Evolutionary conservation across 92 coral and sea anemone genomes (phyloP).

Genomic region (Desmophyllum pertusum): DNA sequence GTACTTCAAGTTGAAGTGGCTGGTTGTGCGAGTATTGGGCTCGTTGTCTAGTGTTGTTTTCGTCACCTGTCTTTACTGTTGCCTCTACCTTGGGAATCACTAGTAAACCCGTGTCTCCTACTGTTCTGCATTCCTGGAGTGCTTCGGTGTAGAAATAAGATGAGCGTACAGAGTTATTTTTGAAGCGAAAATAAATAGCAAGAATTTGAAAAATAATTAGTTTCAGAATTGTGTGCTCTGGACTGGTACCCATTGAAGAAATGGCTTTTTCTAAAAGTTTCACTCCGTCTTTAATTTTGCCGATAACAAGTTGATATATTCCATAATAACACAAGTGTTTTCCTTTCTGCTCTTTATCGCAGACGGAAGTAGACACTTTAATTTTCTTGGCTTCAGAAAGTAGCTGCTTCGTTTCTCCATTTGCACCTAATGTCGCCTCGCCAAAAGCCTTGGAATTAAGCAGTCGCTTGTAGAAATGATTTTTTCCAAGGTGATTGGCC

Average conservation of each 20-base stretch:
- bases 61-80: background rate
- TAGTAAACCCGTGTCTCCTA: background rate
- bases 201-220: background rate
- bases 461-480: background rate
- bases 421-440: background rate
- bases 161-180: background rate
- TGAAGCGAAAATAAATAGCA: background rate
- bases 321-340: slow-evolving; percentile 4
- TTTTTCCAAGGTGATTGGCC: background rate
- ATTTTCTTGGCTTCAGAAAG: background rate
- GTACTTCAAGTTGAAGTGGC: background rate
- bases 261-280: background rate
- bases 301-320: background rate
- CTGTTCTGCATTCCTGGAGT: background rate
- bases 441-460: background rate
- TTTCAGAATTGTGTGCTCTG: background rate
- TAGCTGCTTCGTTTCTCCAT: background rate
- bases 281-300: background rate
- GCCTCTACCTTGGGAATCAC: background rate
- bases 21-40: background rate
- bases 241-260: background rate
- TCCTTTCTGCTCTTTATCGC: background rate
- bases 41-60: background rate
- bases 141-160: background rate
- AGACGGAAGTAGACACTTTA: background rate